Conservation (phyloP, 2,797 vertebrate species). For the Schizopygopsis pylzovi region DNA sequence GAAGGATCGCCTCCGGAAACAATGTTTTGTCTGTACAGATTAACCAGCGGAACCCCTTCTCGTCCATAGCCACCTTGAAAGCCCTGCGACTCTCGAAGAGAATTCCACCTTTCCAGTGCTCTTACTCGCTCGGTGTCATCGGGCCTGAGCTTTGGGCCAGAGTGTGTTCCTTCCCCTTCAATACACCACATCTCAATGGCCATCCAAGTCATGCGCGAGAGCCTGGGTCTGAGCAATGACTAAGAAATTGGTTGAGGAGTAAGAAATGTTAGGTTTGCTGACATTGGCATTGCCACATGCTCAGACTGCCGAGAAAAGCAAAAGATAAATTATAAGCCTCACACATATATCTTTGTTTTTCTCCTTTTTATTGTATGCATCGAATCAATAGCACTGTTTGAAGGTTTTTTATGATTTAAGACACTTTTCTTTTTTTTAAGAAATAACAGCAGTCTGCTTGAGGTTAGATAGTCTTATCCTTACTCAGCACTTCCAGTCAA, state of each 20-base stretch:
- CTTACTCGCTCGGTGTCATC: slow-evolving; percentile 38
- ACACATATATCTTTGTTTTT: slow-evolving; percentile 37
- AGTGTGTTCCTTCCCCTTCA: slow-evolving; percentile 45
- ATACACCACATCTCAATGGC: slow-evolving; percentile 37
- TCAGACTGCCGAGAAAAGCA: slow-evolving; percentile 27
- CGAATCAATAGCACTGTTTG: slow-evolving; percentile 43
- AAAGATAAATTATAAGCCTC: slow-evolving; percentile 31
- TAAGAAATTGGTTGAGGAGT: slow-evolving; percentile 40
- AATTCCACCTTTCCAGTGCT: slow-evolving; percentile 48
- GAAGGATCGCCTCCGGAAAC: slow-evolving; percentile 53
- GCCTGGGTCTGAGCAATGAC: slow-evolving; percentile 43
- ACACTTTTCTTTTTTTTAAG: slow-evolving; percentile 23
- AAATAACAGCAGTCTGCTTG: slow-evolving; percentile 34
- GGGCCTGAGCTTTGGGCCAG: slow-evolving; percentile 46
- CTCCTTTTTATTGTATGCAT: slow-evolving; percentile 22
- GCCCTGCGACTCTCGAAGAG: slow-evolving; percentile 46
- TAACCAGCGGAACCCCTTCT: slow-evolving; percentile 54
- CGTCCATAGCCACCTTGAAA: slow-evolving; percentile 51
- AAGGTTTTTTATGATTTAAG: slow-evolving; percentile 25
- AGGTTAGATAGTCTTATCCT: slow-evolving; percentile 35
- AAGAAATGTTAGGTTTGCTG: slow-evolving; percentile 46
- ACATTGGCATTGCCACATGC: slow-evolving; percentile 39
- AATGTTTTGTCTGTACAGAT: slow-evolving; percentile 59
- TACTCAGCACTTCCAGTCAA: slow-evolving; percentile 37
- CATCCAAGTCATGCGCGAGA: slow-evolving; percentile 40